Evolutionary conservation across 2,113 vertebrate genomes (phyloP).

Genomic region (Passer domesticus): DNA sequence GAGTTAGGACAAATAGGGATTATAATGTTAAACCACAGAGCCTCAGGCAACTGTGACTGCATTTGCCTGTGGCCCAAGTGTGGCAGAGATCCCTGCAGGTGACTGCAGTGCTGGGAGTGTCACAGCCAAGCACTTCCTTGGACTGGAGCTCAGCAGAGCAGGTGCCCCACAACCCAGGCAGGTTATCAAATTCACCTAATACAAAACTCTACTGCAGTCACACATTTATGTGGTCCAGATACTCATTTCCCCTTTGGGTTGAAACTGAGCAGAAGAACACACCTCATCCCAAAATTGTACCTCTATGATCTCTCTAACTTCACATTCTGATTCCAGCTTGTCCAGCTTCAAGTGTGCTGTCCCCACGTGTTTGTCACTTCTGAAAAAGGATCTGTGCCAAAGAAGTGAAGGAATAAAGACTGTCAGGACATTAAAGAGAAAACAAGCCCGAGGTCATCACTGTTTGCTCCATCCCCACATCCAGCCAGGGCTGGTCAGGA

Average conservation of each 20-base stretch:
- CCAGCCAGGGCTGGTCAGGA: neutral
- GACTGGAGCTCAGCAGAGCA: neutral
- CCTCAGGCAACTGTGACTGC: neutral
- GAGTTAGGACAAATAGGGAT: rapidly evolving
- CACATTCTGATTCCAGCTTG: constrained; percentile 89
- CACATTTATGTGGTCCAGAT: rapidly evolving
- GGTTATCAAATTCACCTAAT: neutral
- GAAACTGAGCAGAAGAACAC: neutral
- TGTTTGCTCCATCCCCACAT: neutral
- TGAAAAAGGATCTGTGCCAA: constrained; percentile 87
- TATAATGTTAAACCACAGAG: rapidly evolving
- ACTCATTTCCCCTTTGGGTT: neutral
- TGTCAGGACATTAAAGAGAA: neutral
- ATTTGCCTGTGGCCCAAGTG: rapidly evolving
- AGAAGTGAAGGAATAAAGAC: neutral
- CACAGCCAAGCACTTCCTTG: rapidly evolving
- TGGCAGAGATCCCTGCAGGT: neutral
- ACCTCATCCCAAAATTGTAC: constrained; percentile 51
- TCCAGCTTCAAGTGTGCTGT: constrained; percentile 90
- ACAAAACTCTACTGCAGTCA: neutral
- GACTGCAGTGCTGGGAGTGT: neutral
- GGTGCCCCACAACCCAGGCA: neutral
- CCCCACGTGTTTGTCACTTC: constrained; percentile 93
- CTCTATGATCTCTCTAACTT: constrained; percentile 94
- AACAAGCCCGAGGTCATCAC: neutral